Percentiles rank a stretch among this genome's conserved stretches.
Evolutionary conservation across 2,888 invertebrate genomes (phyloP).

Genomic region (Drosophila siamana): DNA sequence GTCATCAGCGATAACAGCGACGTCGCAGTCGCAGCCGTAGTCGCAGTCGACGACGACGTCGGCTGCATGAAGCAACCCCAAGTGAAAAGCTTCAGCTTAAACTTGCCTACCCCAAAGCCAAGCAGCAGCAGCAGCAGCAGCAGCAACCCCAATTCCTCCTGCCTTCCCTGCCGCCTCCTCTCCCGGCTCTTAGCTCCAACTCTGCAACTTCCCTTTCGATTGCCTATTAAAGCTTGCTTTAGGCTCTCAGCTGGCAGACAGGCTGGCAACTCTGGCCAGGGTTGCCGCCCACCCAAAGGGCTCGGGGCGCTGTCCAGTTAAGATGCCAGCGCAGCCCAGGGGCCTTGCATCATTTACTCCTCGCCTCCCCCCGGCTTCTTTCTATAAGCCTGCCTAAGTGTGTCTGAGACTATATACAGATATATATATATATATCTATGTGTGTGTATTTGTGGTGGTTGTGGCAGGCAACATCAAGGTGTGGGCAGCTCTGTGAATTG

Average conservation of each 20-base stretch:
- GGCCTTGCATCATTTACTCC: constrained; percentile 1
- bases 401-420: too few species aligned
- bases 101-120: constrained; percentile 21
- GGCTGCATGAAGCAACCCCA: constrained; percentile 20
- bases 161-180: neutral
- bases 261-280: neutral
- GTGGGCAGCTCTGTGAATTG: neutral
- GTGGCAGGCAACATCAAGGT: too few species aligned
- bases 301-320: constrained; percentile 10
- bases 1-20: constrained; percentile 46
- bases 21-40: neutral
- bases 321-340: neutral
- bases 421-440: too few species aligned
- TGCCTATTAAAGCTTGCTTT: constrained; percentile 11
- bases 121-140: neutral
- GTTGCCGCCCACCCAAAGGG: neutral
- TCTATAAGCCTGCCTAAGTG: too few species aligned
- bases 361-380: too few species aligned
- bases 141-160: neutral
- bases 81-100: neutral
- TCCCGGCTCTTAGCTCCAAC: neutral
- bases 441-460: too few species aligned
- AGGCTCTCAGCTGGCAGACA: neutral
- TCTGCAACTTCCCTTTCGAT: neutral
- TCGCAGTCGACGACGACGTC: constrained; percentile 8